phyloP scores from a whole-genome alignment of 2,888 invertebrate genomes.

The Schrankia costaestrigalis region DNA sequence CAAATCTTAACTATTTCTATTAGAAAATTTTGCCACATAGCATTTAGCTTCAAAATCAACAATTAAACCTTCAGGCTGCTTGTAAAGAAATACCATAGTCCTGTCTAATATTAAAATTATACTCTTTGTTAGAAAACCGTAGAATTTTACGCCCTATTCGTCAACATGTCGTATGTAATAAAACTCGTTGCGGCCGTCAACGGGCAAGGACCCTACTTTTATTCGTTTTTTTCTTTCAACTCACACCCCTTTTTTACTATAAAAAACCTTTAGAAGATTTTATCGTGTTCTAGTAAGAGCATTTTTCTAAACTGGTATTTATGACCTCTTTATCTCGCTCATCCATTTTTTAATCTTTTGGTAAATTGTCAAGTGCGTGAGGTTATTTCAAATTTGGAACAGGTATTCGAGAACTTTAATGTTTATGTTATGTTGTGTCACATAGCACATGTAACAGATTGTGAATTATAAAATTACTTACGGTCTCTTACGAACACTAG shows the following conservation, averaged over 20 bases:
- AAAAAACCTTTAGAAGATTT: constrained; percentile 55
- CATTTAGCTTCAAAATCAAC: no score
- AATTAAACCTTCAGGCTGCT: no score
- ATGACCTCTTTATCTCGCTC: constrained; percentile 53
- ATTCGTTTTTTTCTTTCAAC: constrained; percentile 43
- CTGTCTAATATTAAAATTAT: constrained; percentile 27
- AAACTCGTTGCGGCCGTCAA: constrained; percentile 63
- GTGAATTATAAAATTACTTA: no score
- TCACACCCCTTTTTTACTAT: constrained; percentile 56
- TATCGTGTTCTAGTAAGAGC: constrained; percentile 55
- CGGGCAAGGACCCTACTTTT: constrained; percentile 61
- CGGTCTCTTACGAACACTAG: no score
- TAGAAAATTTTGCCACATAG: no score
- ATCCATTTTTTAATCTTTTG: constrained; percentile 33
- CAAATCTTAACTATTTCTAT: no score
- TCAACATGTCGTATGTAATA: constrained; percentile 68
- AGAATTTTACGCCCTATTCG: constrained; percentile 57
- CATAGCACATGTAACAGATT: no score
- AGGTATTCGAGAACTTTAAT: no score
- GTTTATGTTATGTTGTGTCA: no score
- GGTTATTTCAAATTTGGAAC: constrained; percentile 34
- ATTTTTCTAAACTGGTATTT: constrained; percentile 56
- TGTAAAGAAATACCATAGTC: not conserved
- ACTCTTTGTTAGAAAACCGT: constrained; percentile 44
- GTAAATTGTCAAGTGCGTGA: constrained; percentile 35